Evolutionary conservation across 2,797 vertebrate species (phyloP), one percentile per base, ranked within the genome.

Genomic region (Clarias fuscus): DNA sequence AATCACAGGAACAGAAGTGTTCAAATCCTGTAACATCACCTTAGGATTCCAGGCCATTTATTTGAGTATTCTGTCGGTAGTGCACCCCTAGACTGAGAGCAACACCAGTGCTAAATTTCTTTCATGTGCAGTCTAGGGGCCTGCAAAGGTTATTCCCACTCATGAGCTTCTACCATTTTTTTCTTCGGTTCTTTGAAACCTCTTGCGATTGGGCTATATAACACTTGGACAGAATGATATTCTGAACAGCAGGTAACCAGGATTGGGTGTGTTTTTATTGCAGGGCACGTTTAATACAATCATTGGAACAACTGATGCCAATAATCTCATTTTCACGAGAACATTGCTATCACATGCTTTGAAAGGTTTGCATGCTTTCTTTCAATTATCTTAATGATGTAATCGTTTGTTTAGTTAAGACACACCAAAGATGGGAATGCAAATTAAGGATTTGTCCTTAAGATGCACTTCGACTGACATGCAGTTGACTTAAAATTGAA

Each of bases 241-340:
- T 40, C 61, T 78, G 22, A 78, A 85, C 24, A 65, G 43, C 27
- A 78, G 73, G 53, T 84, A 77, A 67, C 24, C 8, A 78, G 40
- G 30, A 67, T 68, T 67, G 73, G 58, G 43, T 77, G 7, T 10
- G 11, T 78, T 65, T 82, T 17, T 24, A 77, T 67, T 3, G n/a
- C 7, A 33, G 48, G 11, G 15, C 59, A 33, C 20, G 3, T 65
- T 43, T 65, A 53, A 56, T 53, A n/a, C 62, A 14, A 73, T 53
- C 73, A 85, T 68, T 61, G 18, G 24, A 68, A 27, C 48, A 85
- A 65, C 65, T 58, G 84, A 68, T 48, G 68, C 27, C 75, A 68
- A 59, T 85, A 56, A 84, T 84, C 75, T 77, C 22, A 37, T 24
- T 61, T 61, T 37, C 56, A 78, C 22, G 27, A 78, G 56, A 33